Evolutionary conservation across 2,888 invertebrate genomes (phyloP), one percentile per base, ranked within the genome.

Genomic region (Ichneumoninae sp.): DNA sequence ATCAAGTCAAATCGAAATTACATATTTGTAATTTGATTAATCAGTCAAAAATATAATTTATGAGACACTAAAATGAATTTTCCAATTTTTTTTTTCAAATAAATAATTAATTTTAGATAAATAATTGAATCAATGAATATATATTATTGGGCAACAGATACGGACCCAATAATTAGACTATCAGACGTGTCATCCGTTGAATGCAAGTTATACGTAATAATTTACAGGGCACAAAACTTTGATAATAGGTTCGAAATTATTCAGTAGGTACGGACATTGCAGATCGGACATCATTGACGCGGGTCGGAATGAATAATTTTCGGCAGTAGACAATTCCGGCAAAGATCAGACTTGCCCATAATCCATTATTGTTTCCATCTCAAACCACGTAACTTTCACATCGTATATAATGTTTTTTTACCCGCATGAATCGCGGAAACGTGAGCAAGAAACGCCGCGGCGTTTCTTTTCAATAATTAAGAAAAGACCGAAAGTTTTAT

Each of bases 401-500:
- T 63, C 7, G 7, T 70, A 52, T 36, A 36, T 44, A 44, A 10
- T 40, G 16, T 44, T 44, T 16, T 44, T 44, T 16, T 10, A 63
- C n/a, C 33, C 30, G 13, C 54, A 69, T 47, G 60, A 30, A 63
- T 33, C 13, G n/a, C 4, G 30, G 4, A 2, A n/a, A 63, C 30
- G 60, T 16, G 60, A 30, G 30, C 26, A 33, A 30, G 60, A 30
- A 63, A 33, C 26, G 16, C 30, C 16, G 60, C 60, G n/a, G 60
- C 60, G 13, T 63, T 63, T 63, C 60, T 63, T 70, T 76, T 36
- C 30, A 50, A 52, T 76, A 63, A 70, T 63, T 69, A 33, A 81
- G 66, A 68, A 66, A 47, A 47, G 60, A 69, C 68, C 30, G 22
- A 22, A 47, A 75, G 26, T 75, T 75, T 44, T 33, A 44, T 65